A percentile compares a stretch with the other conserved stretches of the same genome.
Conservation (phyloP, 2,113 vertebrate species). For the Micromys minutus region DNA sequence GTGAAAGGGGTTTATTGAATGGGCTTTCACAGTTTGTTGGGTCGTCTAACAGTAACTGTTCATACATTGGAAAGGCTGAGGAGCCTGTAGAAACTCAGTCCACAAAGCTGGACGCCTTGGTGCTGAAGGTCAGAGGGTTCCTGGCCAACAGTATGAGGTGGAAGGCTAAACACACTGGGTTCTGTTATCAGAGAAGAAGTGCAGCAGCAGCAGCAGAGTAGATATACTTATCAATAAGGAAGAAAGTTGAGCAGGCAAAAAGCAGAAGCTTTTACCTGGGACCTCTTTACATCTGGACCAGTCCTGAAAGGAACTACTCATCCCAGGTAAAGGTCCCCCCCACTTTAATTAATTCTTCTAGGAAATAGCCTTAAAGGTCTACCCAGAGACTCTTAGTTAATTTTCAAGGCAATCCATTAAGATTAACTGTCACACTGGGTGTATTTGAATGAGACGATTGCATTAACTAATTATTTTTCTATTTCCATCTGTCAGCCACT, state of each 20-base stretch:
- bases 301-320: not conserved
- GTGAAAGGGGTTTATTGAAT: not conserved
- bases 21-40: not conserved
- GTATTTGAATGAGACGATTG: conserved; percentile 12
- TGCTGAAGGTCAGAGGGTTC: not conserved
- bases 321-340: not conserved
- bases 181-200: not conserved
- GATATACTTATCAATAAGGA: not conserved
- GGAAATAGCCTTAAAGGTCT: not conserved
- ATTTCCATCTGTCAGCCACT: conserved; percentile 2
- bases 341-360: not conserved
- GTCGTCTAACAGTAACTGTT: not conserved
- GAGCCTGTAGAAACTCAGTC: not conserved
- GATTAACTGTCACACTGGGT: not conserved
- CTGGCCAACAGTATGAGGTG: not conserved
- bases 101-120: not conserved
- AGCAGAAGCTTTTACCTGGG: not conserved
- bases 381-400: not conserved
- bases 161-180: not conserved
- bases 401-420: not conserved
- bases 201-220: not conserved
- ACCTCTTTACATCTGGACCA: not conserved
- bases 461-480: conserved; percentile 50
- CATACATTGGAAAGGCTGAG: not conserved
- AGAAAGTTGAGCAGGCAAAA: not conserved